phyloP scores from a whole-genome alignment of 2,797 vertebrate genomes.

The Tarsius wallacei region DNA sequence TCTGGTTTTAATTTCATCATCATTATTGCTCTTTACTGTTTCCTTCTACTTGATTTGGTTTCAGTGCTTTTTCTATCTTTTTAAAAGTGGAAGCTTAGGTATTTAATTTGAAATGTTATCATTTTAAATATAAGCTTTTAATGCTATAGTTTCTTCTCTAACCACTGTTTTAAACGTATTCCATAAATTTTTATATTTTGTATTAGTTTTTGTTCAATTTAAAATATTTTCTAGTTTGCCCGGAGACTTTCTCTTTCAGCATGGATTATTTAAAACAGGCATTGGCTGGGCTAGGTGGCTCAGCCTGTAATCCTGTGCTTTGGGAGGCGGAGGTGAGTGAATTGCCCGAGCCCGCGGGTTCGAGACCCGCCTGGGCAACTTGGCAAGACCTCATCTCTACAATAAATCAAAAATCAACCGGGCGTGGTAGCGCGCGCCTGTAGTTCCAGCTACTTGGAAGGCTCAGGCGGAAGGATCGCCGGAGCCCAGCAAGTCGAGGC shows the following conservation, averaged over 20 bases:
- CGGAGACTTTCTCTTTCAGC: neutral
- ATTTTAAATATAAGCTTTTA: neutral
- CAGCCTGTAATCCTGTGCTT: too few relatives aligned
- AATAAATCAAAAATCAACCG: too few relatives aligned
- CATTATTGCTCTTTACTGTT: neutral
- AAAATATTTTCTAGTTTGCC: neutral
- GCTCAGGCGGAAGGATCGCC: too few relatives aligned
- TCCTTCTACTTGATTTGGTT: neutral
- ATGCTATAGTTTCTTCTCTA: neutral
- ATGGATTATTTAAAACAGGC: neutral
- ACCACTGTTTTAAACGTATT: neutral
- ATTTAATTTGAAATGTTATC: neutral
- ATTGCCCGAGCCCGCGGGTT: too few relatives aligned
- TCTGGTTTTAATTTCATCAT: neutral
- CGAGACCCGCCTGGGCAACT: too few relatives aligned
- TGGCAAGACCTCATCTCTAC: too few relatives aligned
- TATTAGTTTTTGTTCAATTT: neutral
- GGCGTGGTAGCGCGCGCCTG: too few relatives aligned
- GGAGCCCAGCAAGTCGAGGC: too few relatives aligned
- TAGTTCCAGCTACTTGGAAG: too few relatives aligned
- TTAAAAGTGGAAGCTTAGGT: neutral
- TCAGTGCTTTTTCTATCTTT: neutral
- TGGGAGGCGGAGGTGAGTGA: too few relatives aligned
- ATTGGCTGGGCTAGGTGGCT: too few relatives aligned
- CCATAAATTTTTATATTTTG: neutral